Evolutionary conservation across 2,113 vertebrate species (phyloP).

Genomic region (Macroglossus sobrinus): DNA sequence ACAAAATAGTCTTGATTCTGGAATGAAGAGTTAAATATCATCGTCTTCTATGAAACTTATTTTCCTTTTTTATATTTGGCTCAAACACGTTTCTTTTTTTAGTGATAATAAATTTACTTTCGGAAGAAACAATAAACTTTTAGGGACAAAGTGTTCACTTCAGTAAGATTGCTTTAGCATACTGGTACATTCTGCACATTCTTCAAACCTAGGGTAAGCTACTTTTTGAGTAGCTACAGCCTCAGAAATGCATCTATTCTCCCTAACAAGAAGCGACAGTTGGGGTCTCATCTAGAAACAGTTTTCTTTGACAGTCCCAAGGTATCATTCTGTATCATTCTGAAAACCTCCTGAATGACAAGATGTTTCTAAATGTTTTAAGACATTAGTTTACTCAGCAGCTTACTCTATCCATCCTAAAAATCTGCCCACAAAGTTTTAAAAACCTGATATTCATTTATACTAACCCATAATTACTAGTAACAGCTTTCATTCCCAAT

Average conservation of each 20-base stretch:
- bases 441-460: neutral
- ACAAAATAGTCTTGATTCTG: neutral
- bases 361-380: neutral
- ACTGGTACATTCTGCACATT: neutral
- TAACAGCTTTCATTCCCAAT: neutral
- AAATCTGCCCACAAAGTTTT: neutral
- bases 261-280: neutral
- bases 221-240: neutral
- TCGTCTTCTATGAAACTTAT: neutral
- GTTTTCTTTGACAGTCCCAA: neutral
- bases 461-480: neutral
- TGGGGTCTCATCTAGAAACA: neutral
- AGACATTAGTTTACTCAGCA: neutral
- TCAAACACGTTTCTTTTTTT: neutral
- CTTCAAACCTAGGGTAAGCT: neutral
- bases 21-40: neutral
- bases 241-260: neutral
- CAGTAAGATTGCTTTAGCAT: neutral
- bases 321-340: neutral
- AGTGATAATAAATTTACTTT: conserved; percentile 15
- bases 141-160: neutral
- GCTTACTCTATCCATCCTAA: neutral
- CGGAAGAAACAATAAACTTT: neutral
- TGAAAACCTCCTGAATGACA: neutral
- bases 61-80: neutral